Percentiles rank a stretch among this genome's conserved stretches.
Evolutionary conservation across 2,888 invertebrate species (phyloP).

Genomic region (Seira musarum): DNA sequence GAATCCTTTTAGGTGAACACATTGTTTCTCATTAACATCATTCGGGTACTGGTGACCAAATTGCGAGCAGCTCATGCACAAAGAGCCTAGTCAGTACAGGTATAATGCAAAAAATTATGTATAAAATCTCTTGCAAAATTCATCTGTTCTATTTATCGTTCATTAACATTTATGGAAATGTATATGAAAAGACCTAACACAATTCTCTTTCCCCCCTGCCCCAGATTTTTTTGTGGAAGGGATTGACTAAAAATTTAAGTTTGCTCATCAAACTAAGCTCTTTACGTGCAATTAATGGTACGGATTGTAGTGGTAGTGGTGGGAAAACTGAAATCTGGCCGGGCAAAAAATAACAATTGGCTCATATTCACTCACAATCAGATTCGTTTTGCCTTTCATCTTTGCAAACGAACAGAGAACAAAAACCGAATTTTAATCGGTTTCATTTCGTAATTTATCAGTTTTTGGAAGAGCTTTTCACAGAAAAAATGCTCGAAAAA

Average conservation of each 20-base stretch:
- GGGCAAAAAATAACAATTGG: too few species aligned
- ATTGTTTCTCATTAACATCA: slow-evolving; percentile 90
- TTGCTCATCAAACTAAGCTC: background rate
- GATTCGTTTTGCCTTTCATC: too few species aligned
- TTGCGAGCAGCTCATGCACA: slow-evolving; percentile 75
- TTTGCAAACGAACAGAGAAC: too few species aligned
- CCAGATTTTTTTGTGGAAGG: background rate
- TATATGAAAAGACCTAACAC: background rate
- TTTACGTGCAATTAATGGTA: background rate
- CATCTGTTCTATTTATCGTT: background rate
- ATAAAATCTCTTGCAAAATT: background rate
- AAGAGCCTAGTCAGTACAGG: slow-evolving; percentile 74
- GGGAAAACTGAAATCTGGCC: background rate
- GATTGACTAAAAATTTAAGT: background rate
- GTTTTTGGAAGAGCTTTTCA: too few species aligned
- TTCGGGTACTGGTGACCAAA: slow-evolving; percentile 88
- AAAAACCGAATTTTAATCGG: too few species aligned
- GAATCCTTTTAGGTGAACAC: slow-evolving; percentile 78
- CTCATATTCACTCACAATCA: too few species aligned
- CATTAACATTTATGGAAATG: too few species aligned
- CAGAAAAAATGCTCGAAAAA: too few species aligned
- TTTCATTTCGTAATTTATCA: too few species aligned
- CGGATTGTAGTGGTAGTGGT: too few species aligned
- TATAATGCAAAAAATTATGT: slow-evolving; percentile 58
- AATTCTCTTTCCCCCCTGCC: background rate